Evolutionary conservation across 2,113 vertebrate genomes (phyloP), one percentile per base, ranked within the genome.

Genomic region (Orycteropus afer): DNA sequence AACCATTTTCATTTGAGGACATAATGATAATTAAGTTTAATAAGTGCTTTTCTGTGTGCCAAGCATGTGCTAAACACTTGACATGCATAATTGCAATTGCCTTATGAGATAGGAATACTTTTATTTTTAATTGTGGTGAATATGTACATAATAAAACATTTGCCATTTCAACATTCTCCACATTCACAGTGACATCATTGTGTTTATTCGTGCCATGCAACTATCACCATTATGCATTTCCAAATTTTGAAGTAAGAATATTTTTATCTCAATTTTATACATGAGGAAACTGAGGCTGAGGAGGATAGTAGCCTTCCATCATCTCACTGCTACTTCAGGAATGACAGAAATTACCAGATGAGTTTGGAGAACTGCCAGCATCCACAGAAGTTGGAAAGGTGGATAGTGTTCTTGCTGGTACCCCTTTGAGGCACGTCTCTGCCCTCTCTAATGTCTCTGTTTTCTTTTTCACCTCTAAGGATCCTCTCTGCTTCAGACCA

Each of bases 11-110:
- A 17, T 12, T 57, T 7, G 27, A 57, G 49, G 29, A 2, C 87
- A n/a, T 12, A 51, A 80, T 11, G 23, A 32, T 34, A 76, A 76
- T 49, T 76, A 49, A 27, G 49, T 49, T 32, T 34, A 49, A 45
- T 45, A 74, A 18, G 73, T 15, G 18, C 13, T 49, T n/a, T 77
- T 49, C 25, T 71, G n/a, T 40, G 59, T 53, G 23, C 57, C 74
- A 89, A 69, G 27, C 14, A 42, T 11, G 3, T 34, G 37, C 18
- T 63, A 17, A 77, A 45, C 34, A 32, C 74, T 77, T 27, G 7
- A 49, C 45, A 23, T 29, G 0, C 0, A 2, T 0, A 9, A 49
- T 37, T 23, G 8, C 8, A 20, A n/a, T 22, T 23, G 3, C 27
- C 5, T 0, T 20, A 40, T 2, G 53, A 42, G 63, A 45, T 15